Percentiles rank a stretch among this genome's conserved stretches.
phyloP scores from a whole-genome alignment of 2,113 vertebrate species.

The Symphodus melops region DNA sequence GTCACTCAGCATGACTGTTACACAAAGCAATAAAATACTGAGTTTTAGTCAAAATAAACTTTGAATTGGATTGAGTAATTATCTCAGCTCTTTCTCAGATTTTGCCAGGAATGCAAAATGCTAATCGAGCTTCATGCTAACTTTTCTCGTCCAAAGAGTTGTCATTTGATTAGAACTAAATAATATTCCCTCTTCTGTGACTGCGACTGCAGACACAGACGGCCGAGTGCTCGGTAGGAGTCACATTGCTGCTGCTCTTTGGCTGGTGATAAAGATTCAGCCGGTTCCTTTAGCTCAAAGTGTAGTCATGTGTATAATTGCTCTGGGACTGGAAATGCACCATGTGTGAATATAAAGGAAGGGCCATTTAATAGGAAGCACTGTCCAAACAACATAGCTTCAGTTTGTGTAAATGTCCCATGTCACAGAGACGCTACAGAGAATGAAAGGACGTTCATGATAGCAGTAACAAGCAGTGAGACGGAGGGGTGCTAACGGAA shows the following conservation, averaged over 20 bases:
- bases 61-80: constrained; percentile 41
- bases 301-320: constrained; percentile 83
- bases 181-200: constrained; percentile 76
- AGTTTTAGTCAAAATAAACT: constrained; percentile 35
- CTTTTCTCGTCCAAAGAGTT: constrained; percentile 49
- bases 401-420: constrained; percentile 73
- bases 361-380: constrained; percentile 76
- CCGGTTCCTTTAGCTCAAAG: constrained; percentile 79
- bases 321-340: constrained; percentile 81
- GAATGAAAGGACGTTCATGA: constrained; percentile 49
- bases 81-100: constrained; percentile 43
- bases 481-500: constrained; percentile 11
- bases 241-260: constrained; percentile 67
- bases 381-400: constrained; percentile 78
- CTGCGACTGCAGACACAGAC: constrained; percentile 73
- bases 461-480: constrained; percentile 25
- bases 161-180: constrained; percentile 75
- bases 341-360: constrained; percentile 82
- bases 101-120: constrained; percentile 64
- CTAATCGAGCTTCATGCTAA: constrained; percentile 44
- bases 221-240: constrained; percentile 63
- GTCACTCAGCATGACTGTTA: constrained; percentile 18
- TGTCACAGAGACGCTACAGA: constrained; percentile 68
- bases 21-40: constrained; percentile 19
- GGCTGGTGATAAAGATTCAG: constrained; percentile 80